Conservation (phyloP, 2,888 invertebrate species). For the Brachylomia viminalis region DNA sequence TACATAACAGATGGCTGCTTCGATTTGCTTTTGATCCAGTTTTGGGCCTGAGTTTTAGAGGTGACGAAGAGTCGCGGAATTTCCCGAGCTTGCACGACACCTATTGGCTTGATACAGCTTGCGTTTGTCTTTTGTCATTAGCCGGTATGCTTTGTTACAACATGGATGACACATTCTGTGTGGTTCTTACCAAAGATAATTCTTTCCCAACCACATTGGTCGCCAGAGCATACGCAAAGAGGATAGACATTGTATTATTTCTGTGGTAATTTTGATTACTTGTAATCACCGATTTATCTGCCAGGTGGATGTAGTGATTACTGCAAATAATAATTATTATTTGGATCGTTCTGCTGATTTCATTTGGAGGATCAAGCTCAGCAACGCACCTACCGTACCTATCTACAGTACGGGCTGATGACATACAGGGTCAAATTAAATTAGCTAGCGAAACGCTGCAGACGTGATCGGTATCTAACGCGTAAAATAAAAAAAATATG, state of each 20-base stretch:
- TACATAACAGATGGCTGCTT: slow-evolving; percentile 54
- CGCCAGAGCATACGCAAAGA: neutral
- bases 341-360: neutral
- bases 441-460: too few relatives aligned
- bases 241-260: neutral
- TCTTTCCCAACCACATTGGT: neutral
- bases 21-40: slow-evolving; percentile 39
- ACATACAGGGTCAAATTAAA: too few relatives aligned
- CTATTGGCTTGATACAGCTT: neutral
- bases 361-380: too few relatives aligned
- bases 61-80: slow-evolving; percentile 19
- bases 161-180: slow-evolving; percentile 2
- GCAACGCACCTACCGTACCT: too few relatives aligned
- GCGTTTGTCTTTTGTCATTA: neutral
- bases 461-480: too few relatives aligned
- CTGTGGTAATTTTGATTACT: neutral
- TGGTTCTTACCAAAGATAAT: neutral
- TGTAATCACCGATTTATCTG: neutral
- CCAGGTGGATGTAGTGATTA: neutral
- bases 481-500: too few relatives aligned
- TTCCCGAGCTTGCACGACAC: slow-evolving; percentile 41
- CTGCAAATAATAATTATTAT: neutral
- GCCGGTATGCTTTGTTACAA: neutral
- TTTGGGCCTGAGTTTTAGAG: slow-evolving; percentile 11
- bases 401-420: too few relatives aligned